Evolutionary conservation across 2,888 invertebrate genomes (phyloP).

Genomic region (Bugula neritina): DNA sequence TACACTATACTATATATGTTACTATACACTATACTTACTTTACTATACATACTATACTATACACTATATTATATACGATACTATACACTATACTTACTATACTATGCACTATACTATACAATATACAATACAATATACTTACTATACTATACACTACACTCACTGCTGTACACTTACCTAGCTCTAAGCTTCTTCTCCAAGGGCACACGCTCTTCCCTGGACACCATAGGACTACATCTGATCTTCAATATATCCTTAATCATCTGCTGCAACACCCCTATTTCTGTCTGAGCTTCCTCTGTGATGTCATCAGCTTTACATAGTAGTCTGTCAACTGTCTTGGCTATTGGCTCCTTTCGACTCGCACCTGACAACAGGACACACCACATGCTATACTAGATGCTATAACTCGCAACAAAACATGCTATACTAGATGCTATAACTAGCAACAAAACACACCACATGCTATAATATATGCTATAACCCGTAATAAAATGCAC

Average conservation of each 20-base stretch:
- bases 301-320: not conserved
- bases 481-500: too few species aligned
- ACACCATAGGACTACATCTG: not conserved
- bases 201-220: not conserved
- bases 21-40: too few species aligned
- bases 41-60: too few species aligned
- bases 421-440: too few species aligned
- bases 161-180: too few species aligned
- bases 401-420: too few species aligned
- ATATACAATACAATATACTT: too few species aligned
- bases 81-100: too few species aligned
- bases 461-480: not conserved
- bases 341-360: not conserved
- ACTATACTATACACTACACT: too few species aligned
- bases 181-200: not conserved
- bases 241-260: constrained; percentile 13
- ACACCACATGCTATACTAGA: not conserved
- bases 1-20: too few species aligned
- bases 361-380: not conserved
- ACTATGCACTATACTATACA: too few species aligned
- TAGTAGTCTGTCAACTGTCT: not conserved
- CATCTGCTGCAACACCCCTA: not conserved
- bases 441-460: not conserved
- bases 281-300: not conserved
- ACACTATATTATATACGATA: too few species aligned